Evolutionary conservation across 2,797 vertebrate genomes (phyloP), one percentile per base, ranked within the genome.

Genomic region (Protonibea diacanthus): DNA sequence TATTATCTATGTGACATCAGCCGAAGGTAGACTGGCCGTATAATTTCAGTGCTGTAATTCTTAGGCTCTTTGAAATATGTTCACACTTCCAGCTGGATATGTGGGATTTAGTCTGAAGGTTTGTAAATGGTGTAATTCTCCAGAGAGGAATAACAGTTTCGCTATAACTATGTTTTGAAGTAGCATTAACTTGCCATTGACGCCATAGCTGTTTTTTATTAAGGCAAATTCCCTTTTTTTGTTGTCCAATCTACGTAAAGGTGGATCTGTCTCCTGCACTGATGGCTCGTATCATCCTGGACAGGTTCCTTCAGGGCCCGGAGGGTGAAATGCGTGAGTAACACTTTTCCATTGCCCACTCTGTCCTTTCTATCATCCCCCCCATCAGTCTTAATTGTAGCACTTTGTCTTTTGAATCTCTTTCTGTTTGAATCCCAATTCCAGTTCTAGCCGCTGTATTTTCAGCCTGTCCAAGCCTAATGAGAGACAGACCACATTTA

Each of bases 211-310:
- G 55, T 58, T 86, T 80, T 81, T 78, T 74, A 77, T 84, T 84
- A 69, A 73, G 53, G 44, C 53, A 85, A 81, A 89, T 84, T 78
- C 38, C 76, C 42, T 53, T 25, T 49, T 58, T 6, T 11, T 73
- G 3, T 68, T 65, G 40, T 72, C 33, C 63, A 71, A 83, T 89
- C 74, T 76, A 8, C 70, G 29, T 64, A 78, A 89, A 99, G 98
- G 96, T 98, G 94, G 96, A 98, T 91, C 95, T 99, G 82, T 97
- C 98, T 86, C 98, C 98, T 62, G 96, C 98, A 8, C 87, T 99
- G 88, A 96, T 99, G 96, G 97, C 97, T 91, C 97, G 98, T 61
- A 92, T 97, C 91, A 93, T 99, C 80, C 89, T 99, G 86, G 98
- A 99, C 93, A 96, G 95, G 88, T 99, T 96, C 88, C 95, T 99